Evolutionary conservation across 2,888 invertebrate genomes (phyloP), one percentile per base, ranked within the genome.

Genomic region (Julus scanicus): DNA sequence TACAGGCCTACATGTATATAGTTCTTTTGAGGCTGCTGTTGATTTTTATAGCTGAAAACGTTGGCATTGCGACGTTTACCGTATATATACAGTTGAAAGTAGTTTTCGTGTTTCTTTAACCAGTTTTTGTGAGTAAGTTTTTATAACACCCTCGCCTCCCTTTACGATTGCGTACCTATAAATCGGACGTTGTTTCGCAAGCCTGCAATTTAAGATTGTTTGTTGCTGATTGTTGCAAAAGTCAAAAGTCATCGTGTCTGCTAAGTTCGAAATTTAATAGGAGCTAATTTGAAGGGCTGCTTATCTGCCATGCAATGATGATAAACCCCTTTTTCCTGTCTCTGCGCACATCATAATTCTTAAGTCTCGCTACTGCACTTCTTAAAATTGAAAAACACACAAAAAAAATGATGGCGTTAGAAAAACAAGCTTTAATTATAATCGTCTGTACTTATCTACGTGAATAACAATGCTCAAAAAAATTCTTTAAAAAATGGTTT

Each of bases 201-300:
- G 20, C 17, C 63, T 20, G 8, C 63, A 63, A 63, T 29, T 71
- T 29, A 29, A 71, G 29, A 71, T 71, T 71, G 71, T 71, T 71
- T 71, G 71, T 53, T 53, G 53, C 13, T 53, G 15, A 17, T 17
- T 15, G 53, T 29, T 71, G 29, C 71, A 29, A 71, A 71, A 71
- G 71, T 71, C 71, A 71, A 57, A 57, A 71, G 29, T 71, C 71
- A 71, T 71, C 71, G 3, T 11, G 71, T 71, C 20, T 71, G 29
- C 29, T 29, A 11, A 71, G 20, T 71, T 71, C n/a, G 29, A 71
- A 29, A 71, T 71, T 71, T 71, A 71, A 71, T 71, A 71, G 71
- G 29, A 71, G 71, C 71, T 71, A 71, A 71, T 71, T 71, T 71
- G 71, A 71, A 71, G 71, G 71, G 71, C 71, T 71, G 71, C 71